Base-by-base conservation (phyloP, 2,113 vertebrate genomes). In the Macrotus californicus region DNA sequence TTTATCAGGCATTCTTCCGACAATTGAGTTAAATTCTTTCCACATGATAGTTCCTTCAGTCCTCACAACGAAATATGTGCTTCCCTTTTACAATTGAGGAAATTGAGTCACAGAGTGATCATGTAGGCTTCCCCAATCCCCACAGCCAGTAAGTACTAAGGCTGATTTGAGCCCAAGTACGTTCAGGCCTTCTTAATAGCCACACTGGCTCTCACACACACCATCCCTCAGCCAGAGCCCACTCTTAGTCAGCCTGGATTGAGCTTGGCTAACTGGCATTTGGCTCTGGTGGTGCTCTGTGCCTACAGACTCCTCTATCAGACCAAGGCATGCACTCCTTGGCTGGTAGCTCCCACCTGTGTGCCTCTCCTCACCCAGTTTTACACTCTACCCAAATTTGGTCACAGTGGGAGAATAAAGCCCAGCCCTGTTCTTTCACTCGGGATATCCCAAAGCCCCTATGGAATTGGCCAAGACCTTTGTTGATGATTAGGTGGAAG, bases 31-130 rank as follows among this genome's bases (percentile, higher is more conserved):
- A 64, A 72, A 56, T 41, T 85, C 73, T 91, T 85, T 83, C 46
- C 31, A 21, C 5, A 3, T 50, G 48, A 56, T 34, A 52, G 3
- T 36, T 86, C 41, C 70, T 61, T 83, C 48, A 24, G 1, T 59
- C 75, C 39, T 92, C 54, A 76, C 18, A 93, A 76, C 34, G 84
- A 64, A 86, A 75, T 19, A 54, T 50, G 16, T 75, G 12, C 21
- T 61, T 88, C 48, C 21, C 4, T 76, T 54, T 21, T 48, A 48
- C 52, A 76, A n/a, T 48, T 48, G 34, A 80, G 59, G 36, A 95
- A 80, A 90, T 18, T 59, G 39, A 87, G 43, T 43, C 85, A 66
- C n/a, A 66, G 67, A 66, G 9, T 5, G 0, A 59, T n/a, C 15
- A 12, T 16, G 13, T 18, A 29, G 13, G 36, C 10, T 89, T 81